Base-by-base conservation (phyloP, 2,113 vertebrate genomes). In the Myotis davidii region DNA sequence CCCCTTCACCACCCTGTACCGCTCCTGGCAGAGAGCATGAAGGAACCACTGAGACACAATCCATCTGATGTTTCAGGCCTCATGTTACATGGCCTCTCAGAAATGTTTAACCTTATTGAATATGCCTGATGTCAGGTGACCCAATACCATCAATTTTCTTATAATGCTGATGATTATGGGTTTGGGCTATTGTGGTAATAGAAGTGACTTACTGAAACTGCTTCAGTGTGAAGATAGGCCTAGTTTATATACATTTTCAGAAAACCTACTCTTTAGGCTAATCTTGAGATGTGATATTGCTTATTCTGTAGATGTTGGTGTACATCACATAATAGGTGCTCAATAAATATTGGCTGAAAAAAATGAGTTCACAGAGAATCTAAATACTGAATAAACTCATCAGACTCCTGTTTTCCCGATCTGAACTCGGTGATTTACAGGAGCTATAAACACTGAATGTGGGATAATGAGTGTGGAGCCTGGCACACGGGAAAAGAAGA, bases 41-140 rank as follows among this genome's bases (percentile, higher is more conserved):
- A 93, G 23, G 25, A 52, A 69, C 1, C 12, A 11, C 32, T 78
- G 34, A 59, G 39, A 48, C n/a, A 65, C 78, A 90, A 48, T 14
- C 32, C 4, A 10, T 70, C 56, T 50, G 25, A 82, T 4, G 39
- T 89, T 88, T 83, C 23, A 74, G 64, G 45, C 21, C 8, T n/a
- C 73, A 7, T 50, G 39, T 72, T 79, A 76, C 2, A 23, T 88
- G 52, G 74, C 9, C 4, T 93, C 73, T 94, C 25, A 81, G 84
- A 81, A 88, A 67, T 74, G 12, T 87, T 82, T 81, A 79, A 92
- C 14, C 27, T 94, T 90, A 81, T 52, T 90, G 59, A 92, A 90
- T 39, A 50, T 34, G 25, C 67, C 42, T 59, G 54, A 89, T n/a
- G 67, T 82, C 21, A 81, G 86, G 45, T 89, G 42, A 54, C 34